A percentile compares a stretch with the other conserved stretches of the same genome.
Evolutionary conservation across 2,113 vertebrate species (phyloP).

Genomic region (Myotis davidii): DNA sequence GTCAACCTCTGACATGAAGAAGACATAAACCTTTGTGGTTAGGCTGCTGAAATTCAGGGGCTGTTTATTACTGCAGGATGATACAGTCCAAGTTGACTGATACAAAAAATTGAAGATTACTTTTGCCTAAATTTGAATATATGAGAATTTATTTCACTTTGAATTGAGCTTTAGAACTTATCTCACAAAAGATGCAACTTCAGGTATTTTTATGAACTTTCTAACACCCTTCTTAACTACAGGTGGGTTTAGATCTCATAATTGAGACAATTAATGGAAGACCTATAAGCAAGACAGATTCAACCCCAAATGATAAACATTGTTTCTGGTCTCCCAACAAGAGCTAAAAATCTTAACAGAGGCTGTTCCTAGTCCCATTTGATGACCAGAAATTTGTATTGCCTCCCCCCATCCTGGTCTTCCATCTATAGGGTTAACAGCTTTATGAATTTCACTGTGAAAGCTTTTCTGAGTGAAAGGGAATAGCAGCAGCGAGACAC

Average conservation of each 20-base stretch:
- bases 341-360: background rate
- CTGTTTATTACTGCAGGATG: background rate
- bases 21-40: background rate
- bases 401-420: background rate
- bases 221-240: background rate
- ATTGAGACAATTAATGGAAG: background rate
- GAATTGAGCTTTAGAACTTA: background rate
- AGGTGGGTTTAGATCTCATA: background rate
- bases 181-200: background rate
- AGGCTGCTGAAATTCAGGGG: background rate
- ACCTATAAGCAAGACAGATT: background rate
- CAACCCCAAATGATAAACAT: background rate
- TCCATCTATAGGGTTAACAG: background rate
- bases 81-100: background rate
- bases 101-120: background rate
- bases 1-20: background rate
- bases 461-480: background rate
- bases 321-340: background rate
- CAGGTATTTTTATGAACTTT: background rate
- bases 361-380: background rate
- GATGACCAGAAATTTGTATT: background rate
- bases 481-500: background rate
- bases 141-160: background rate
- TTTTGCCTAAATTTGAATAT: background rate
- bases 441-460: background rate